Percentiles rank a stretch among this genome's conserved stretches.
phyloP scores from a whole-genome alignment of 2,797 vertebrate genomes.

The Mergus octosetaceus region DNA sequence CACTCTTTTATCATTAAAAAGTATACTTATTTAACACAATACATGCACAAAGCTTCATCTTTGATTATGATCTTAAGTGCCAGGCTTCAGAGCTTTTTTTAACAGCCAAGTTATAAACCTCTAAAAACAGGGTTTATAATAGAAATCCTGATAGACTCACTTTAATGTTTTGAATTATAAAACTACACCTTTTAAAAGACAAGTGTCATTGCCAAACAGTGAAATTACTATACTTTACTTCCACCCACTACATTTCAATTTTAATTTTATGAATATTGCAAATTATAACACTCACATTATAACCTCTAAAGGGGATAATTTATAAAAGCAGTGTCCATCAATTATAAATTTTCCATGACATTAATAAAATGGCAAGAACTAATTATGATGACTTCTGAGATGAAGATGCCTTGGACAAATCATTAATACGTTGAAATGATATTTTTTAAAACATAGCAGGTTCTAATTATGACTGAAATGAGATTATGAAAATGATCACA shows the following conservation, averaged over 20 bases:
- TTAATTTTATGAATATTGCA: constrained; percentile 82
- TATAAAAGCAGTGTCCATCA: constrained; percentile 83
- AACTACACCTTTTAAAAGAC: constrained; percentile 73
- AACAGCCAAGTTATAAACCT: constrained; percentile 58
- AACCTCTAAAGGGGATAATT: constrained; percentile 80
- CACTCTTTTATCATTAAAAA: neutral
- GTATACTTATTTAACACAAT: neutral
- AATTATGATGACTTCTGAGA: constrained; percentile 83
- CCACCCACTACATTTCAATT: constrained; percentile 78
- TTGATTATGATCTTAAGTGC: neutral
- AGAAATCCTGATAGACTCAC: constrained; percentile 56
- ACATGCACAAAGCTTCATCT: neutral
- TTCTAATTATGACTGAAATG: constrained; percentile 77
- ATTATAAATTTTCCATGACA: constrained; percentile 82
- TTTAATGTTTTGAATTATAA: constrained; percentile 73
- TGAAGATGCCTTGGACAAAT: constrained; percentile 79
- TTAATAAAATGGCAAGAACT: constrained; percentile 84
- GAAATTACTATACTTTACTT: constrained; percentile 78
- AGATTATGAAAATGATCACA: constrained; percentile 75
- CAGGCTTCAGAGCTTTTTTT: constrained; percentile 27
- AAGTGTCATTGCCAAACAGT: constrained; percentile 73
- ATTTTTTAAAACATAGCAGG: constrained; percentile 77
- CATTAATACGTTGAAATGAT: constrained; percentile 77
- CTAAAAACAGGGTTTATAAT: constrained; percentile 59
- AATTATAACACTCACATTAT: constrained; percentile 79